These are phyloP conservation scores for Dysdera silvatica DNA, from an alignment of 1,140 invertebrate species.

Conservation along the genomic window DNA sequence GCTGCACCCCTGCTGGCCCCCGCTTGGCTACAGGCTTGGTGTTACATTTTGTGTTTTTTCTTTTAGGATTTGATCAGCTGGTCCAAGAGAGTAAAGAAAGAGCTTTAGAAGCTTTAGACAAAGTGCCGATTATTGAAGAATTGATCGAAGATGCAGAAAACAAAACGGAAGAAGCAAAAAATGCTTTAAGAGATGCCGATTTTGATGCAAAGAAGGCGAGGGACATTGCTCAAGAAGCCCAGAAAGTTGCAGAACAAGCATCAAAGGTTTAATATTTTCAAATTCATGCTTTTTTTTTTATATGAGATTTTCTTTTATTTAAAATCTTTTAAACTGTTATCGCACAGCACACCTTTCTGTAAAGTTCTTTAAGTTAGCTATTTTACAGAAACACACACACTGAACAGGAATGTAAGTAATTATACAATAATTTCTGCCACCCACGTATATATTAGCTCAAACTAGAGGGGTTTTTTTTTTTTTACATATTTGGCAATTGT, in stretches of 20 bases:
- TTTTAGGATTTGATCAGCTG: constrained; percentile 74
- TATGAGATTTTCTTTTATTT: not conserved
- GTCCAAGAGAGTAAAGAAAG: constrained; percentile 67
- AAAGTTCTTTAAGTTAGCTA: too few relatives aligned
- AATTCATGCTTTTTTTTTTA: constrained; percentile 8
- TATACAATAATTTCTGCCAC: too few relatives aligned
- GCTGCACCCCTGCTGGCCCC: too few relatives aligned
- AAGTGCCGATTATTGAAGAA: constrained; percentile 53
- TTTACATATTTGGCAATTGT: too few relatives aligned
- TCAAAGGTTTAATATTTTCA: constrained; percentile 52
- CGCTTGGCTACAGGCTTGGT: too few relatives aligned
- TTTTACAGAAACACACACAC: too few relatives aligned
- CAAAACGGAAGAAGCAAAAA: constrained; percentile 49
- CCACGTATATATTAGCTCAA: too few relatives aligned
- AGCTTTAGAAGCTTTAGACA: constrained; percentile 59
- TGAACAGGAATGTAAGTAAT: too few relatives aligned
- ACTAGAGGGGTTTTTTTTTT: too few relatives aligned
- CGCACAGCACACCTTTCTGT: too few relatives aligned
- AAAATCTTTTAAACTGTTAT: constrained; percentile 16
- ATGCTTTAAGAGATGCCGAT: constrained; percentile 61
- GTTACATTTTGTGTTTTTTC: constrained; percentile 36
- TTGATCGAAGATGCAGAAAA: constrained; percentile 57
- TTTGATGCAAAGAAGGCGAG: constrained; percentile 66
- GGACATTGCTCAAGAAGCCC: constrained; percentile 65
- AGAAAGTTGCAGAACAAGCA: constrained; percentile 60